These are phyloP conservation scores for Turnix velox DNA, from an alignment of 2,113 vertebrate genomes.

Conservation along the genomic window DNA sequence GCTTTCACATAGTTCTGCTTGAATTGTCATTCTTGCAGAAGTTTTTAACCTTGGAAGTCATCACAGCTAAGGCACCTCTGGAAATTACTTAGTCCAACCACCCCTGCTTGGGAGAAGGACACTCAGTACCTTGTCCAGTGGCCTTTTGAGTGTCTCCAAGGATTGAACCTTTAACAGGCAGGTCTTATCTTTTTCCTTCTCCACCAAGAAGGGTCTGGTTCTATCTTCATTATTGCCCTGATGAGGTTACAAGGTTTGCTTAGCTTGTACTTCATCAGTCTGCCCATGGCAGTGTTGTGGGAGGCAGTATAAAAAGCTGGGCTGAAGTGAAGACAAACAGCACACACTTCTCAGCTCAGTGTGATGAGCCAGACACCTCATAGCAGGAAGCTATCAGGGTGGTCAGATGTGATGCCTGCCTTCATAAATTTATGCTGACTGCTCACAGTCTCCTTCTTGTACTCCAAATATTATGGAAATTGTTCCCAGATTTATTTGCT, in stretches of 20 bases:
- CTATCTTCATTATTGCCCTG: neutral
- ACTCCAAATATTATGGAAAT: neutral
- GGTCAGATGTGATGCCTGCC: neutral
- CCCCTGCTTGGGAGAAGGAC: neutral
- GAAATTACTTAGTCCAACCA: neutral
- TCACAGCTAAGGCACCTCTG: neutral
- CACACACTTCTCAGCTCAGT: neutral
- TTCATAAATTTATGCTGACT: neutral
- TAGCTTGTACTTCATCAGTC: neutral
- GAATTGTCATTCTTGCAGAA: neutral
- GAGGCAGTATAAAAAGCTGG: neutral
- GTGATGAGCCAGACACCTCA: neutral
- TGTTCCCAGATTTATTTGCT: neutral
- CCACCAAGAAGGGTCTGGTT: neutral
- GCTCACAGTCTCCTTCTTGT: neutral
- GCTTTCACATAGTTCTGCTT: neutral
- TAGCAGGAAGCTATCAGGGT: neutral
- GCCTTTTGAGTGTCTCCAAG: neutral
- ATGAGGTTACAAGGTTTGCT: neutral
- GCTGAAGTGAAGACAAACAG: neutral
- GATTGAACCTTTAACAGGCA: neutral
- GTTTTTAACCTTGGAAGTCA: neutral
- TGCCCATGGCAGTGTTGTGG: neutral
- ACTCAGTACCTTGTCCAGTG: neutral
- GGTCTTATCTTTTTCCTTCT: neutral